Evolutionary conservation across 2,113 vertebrate species (phyloP).

Genomic region (Microtus richardsoni): DNA sequence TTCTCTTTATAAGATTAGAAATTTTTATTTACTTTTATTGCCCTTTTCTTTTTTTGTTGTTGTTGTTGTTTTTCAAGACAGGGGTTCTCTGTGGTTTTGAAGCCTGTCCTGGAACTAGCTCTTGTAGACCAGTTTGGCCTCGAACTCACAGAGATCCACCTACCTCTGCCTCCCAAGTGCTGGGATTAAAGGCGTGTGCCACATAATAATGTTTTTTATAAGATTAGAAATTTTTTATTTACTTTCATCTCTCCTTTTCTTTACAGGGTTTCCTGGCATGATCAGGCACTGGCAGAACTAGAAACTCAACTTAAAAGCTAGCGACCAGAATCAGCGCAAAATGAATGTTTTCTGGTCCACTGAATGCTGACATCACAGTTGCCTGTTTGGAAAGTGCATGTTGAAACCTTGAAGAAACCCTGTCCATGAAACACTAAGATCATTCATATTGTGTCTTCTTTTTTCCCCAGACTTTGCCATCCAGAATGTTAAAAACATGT

Average conservation of each 20-base stretch:
- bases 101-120: too few species aligned
- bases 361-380: neutral
- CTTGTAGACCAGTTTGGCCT: too few species aligned
- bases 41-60: neutral
- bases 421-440: constrained; percentile 32
- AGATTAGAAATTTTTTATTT: neutral
- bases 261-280: neutral
- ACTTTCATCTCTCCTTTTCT: neutral
- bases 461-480: constrained; percentile 3
- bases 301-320: neutral
- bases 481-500: constrained; percentile 52
- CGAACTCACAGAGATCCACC: too few species aligned
- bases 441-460: constrained; percentile 12
- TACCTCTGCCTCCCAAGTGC: too few species aligned
- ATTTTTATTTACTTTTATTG: constrained; percentile 9
- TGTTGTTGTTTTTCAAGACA: neutral
- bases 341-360: neutral
- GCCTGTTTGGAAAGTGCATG: neutral
- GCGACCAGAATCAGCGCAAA: neutral
- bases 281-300: neutral
- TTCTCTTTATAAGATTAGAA: neutral
- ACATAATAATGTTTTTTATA: neutral
- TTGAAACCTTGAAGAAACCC: constrained; percentile 15
- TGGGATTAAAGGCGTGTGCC: too few species aligned
- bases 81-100: too few species aligned